Conservation (phyloP, 2,888 invertebrate genomes). For the Lymantria monacha region DNA sequence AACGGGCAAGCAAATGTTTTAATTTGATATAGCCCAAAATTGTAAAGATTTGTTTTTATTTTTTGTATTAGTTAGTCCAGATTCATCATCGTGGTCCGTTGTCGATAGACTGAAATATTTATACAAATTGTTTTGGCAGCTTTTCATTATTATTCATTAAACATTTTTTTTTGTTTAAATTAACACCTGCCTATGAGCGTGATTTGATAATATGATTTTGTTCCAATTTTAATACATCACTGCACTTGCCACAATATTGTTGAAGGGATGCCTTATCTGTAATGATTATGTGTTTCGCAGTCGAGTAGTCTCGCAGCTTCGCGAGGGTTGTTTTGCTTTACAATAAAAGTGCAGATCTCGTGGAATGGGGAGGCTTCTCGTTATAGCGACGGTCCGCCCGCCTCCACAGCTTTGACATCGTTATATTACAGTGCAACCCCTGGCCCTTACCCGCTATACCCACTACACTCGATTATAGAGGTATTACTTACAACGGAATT, state of each 20-base stretch:
- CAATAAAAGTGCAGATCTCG: conserved; percentile 63
- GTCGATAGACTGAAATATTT: too few species aligned
- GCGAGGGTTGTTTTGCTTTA: conserved; percentile 45
- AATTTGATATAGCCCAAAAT: too few species aligned
- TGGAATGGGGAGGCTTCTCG: conserved; percentile 43
- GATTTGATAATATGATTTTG: conserved; percentile 1
- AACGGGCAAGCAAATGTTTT: too few species aligned
- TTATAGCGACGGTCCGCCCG: conserved; percentile 43
- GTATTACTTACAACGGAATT: background rate
- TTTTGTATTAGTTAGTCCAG: too few species aligned
- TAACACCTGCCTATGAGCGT: background rate
- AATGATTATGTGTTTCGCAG: conserved; percentile 72
- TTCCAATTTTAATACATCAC: conserved; percentile 12
- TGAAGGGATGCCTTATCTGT: conserved; percentile 60
- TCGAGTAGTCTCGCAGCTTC: conserved; percentile 58
- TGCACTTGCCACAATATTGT: conserved; percentile 52
- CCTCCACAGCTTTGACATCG: conserved; percentile 61
- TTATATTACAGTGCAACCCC: conserved; percentile 62
- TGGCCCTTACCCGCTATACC: conserved; percentile 42
- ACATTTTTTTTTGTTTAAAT: background rate
- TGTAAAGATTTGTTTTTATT: too few species aligned
- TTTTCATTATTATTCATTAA: background rate
- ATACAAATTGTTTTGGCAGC: too few species aligned
- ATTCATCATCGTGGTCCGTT: too few species aligned
- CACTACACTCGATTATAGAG: conserved; percentile 19